These are phyloP conservation scores for Phlogophora meticulosa DNA, from an alignment of 2,888 invertebrate genomes.

Conservation along the genomic window DNA sequence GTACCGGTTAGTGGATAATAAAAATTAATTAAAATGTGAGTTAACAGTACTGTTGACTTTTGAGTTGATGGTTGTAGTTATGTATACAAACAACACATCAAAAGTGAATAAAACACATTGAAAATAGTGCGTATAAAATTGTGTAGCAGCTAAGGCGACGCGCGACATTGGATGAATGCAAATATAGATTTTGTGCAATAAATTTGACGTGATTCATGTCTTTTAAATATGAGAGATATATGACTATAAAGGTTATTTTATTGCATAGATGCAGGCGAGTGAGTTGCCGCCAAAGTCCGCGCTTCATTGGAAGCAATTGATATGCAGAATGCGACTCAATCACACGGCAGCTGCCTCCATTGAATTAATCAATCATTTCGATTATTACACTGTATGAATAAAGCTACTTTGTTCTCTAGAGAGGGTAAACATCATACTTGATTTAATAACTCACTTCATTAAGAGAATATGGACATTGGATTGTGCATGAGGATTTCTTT, in stretches of 20 bases:
- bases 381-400: constrained; percentile 70
- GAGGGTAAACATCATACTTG: constrained; percentile 17
- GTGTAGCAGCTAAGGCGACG: neutral
- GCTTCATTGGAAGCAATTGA: constrained; percentile 68
- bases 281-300: constrained; percentile 63
- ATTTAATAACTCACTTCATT: constrained; percentile 22
- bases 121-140: neutral
- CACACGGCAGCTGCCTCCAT: constrained; percentile 63
- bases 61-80: constrained; percentile 5
- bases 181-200: constrained; percentile 36
- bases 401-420: constrained; percentile 57
- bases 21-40: constrained; percentile 48
- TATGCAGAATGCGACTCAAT: constrained; percentile 69
- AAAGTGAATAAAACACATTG: neutral
- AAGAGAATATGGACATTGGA: neutral
- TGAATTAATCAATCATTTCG: constrained; percentile 72
- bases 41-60: constrained; percentile 40
- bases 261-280: constrained; percentile 38
- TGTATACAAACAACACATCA: constrained; percentile 17
- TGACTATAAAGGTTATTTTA: constrained; percentile 37
- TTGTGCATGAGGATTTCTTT: neutral
- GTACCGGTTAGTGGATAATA: constrained; percentile 52
- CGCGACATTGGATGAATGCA: constrained; percentile 7
- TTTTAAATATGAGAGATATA: constrained; percentile 39
- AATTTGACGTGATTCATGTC: constrained; percentile 32